Evolutionary conservation across 2,888 invertebrate genomes (phyloP), one percentile per base, ranked within the genome.

Genomic region (Lepetodrilus schrolli): DNA sequence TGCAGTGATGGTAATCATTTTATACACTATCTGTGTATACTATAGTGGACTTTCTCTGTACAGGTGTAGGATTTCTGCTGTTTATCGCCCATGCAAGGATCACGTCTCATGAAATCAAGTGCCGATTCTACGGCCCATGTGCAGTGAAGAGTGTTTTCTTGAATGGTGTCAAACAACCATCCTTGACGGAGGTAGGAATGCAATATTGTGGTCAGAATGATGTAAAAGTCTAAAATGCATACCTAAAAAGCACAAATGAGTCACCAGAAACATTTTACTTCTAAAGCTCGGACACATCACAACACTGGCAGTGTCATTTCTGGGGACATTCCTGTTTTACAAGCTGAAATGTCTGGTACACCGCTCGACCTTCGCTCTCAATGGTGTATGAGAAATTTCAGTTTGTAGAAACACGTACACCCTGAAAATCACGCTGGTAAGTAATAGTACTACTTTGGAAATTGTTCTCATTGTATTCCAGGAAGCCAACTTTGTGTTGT

Each of bases 81-180:
- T 90, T 90, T 77, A 83, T 90, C 69, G 89, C 88, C 3, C 89
- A 90, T 78, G 88, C 90, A 8, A 80, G 85, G 26, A 86, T 90
- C 49, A 85, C 84, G 1, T 81, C 83, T 20, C 79, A 84, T 38
- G 89, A 89, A 65, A 85, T 88, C 21, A 83, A 83, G 65, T 90
- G 89, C 81, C 78, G 88, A 4, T 84, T 90, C 51, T 87, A 87
- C 74, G 90, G 90, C 10, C 84, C 87, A 4, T 88, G 89, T 83
- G 88, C 87, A 17, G 88, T 90, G 10, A 83, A 80, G 26, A 76
- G 81, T 13, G 88, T 84, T 8, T 74, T 78, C 8, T 80, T 90
- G 34, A 90, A 90, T 79, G 88, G 87, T 10, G 80, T 83, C 10
- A 75, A 50, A 4, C 87, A 88, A 50, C 81, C 86, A 8, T 82